These are phyloP conservation scores for Bucorvus abyssinicus DNA, from an alignment of 2,797 vertebrate species.

Conservation along the genomic window DNA sequence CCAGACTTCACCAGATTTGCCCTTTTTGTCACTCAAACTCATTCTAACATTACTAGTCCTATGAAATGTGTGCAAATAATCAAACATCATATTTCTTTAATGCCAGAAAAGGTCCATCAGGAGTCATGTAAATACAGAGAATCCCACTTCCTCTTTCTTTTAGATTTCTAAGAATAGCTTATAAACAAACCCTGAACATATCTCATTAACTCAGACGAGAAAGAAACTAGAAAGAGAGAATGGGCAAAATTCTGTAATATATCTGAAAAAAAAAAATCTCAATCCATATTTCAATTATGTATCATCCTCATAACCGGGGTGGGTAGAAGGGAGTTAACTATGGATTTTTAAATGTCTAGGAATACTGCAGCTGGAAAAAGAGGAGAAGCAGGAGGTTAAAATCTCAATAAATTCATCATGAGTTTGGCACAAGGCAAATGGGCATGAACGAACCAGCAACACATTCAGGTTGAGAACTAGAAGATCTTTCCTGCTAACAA, in stretches of 20 bases:
- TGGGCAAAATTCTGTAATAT: background rate
- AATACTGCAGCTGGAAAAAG: background rate
- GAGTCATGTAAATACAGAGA: background rate
- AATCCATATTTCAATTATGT: background rate
- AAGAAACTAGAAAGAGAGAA: background rate
- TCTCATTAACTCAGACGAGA: background rate
- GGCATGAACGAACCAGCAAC: background rate
- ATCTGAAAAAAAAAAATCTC: background rate
- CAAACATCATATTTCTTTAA: background rate
- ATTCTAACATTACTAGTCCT: background rate
- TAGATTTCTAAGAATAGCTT: background rate
- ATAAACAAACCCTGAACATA: background rate
- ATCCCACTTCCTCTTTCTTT: background rate
- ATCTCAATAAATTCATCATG: background rate
- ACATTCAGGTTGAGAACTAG: background rate
- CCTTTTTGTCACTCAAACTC: background rate
- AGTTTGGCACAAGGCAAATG: background rate
- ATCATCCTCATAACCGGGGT: background rate
- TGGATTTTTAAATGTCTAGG: background rate
- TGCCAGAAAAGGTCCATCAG: background rate
- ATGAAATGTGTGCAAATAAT: background rate
- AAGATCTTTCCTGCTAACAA: background rate
- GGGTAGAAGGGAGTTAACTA: background rate
- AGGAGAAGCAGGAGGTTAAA: background rate
- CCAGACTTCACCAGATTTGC: background rate